Evolutionary conservation across 2,113 vertebrate genomes (phyloP).

Genomic region (Pteronura brasiliensis): DNA sequence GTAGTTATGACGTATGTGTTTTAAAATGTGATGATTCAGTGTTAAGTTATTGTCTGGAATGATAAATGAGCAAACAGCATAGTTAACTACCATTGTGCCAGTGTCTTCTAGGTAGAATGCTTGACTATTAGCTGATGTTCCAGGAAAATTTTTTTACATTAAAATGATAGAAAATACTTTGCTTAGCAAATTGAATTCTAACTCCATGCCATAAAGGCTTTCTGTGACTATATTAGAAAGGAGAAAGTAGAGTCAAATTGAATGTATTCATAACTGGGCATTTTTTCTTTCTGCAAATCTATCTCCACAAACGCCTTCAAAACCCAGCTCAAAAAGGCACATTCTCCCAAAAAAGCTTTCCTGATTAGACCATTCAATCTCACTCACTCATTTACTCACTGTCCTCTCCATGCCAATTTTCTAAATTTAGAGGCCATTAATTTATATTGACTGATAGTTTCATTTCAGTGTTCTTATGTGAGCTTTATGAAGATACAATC

Average conservation of each 20-base stretch:
- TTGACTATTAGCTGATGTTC: neutral
- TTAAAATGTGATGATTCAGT: neutral
- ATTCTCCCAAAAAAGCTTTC: neutral
- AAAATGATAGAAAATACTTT: constrained; percentile 8
- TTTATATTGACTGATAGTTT: neutral
- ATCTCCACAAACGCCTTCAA: neutral
- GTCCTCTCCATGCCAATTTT: neutral
- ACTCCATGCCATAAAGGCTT: neutral
- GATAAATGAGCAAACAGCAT: neutral
- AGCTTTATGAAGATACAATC: neutral
- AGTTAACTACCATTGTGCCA: neutral
- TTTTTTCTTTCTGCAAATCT: constrained; percentile 18
- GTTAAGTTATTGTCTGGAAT: neutral
- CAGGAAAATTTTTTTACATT: neutral
- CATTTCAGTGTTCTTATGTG: neutral
- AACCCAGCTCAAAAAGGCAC: neutral
- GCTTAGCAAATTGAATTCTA: constrained; percentile 14
- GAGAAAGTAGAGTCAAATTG: neutral
- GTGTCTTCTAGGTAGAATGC: neutral
- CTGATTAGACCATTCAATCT: neutral
- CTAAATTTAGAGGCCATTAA: constrained; percentile 14
- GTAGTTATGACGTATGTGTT: neutral
- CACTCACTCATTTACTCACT: neutral
- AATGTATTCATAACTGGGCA: neutral
- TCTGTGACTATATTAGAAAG: neutral